Evolutionary conservation across 2,797 vertebrate species (phyloP), one percentile per base, ranked within the genome.

Genomic region (Chromis chromis): DNA sequence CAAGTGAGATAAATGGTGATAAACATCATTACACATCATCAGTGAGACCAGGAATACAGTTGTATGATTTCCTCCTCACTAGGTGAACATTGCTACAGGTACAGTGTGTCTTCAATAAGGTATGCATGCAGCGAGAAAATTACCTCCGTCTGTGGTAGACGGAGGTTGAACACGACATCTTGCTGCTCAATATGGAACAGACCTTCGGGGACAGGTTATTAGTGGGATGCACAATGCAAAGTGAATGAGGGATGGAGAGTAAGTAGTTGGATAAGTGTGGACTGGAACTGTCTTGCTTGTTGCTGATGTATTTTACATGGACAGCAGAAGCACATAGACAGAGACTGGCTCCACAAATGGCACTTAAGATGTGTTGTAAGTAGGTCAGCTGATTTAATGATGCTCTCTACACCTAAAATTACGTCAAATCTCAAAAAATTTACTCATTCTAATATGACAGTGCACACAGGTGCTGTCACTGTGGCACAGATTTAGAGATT

Each of bases 341-440:
- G 48, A 39, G 74, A 74, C 10, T 36, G 66, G 64, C 25, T 75
- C 52, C 55, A 4, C 27, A 57, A 76, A 76, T 63, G 74, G 44
- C 56, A 71, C 36, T 74, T 54, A 24, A 66, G 39, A 1, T 5
- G 28, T 13, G 58, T 19, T 57, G 19, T 50, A 88, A 84, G 74
- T 87, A 78, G 85, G 81, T 78, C 74, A 84, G 68, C 31, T 73
- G 74, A 75, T 77, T 82, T 69, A 82, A 63, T 61, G 66, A 52
- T 31, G n/a, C n/a, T 53, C 40, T 73, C 40, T 57, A 1, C 44
- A 66, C 33, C 58, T 63, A 58, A 65, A 69, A 62, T 76, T 78
- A 48, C 49, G 74, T 67, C 58, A 28, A 68, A 76, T 62, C 61
- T 59, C 42, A 21, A 58, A 10, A 78, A 71, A 9, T 55, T 73